Conservation (phyloP, 2,113 vertebrate genomes). For the Hassar affinis region DNA sequence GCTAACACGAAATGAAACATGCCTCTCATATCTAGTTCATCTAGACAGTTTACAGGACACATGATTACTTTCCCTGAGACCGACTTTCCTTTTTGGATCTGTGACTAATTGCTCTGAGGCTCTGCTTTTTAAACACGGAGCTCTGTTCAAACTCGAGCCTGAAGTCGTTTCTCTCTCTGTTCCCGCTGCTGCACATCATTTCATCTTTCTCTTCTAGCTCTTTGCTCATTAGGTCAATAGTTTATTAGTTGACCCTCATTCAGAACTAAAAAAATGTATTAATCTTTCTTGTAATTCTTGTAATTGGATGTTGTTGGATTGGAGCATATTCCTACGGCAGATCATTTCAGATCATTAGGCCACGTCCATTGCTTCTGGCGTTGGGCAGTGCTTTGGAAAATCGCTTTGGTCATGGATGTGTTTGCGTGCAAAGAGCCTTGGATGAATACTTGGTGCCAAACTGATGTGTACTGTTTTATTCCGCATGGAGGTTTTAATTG, state of each 20-base stretch:
- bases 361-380: conserved; percentile 32
- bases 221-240: not conserved
- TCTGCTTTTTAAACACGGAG: conserved; percentile 28
- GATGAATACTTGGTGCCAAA: conserved; percentile 22
- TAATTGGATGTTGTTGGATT: not conserved
- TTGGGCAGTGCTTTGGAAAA: conserved; percentile 25
- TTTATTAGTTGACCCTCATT: not conserved
- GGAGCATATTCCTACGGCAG: conserved; percentile 1
- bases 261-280: not conserved
- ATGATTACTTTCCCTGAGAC: conserved; percentile 58
- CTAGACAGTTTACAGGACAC: conserved; percentile 32
- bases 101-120: conserved; percentile 58
- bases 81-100: conserved; percentile 59
- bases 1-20: conserved; percentile 53
- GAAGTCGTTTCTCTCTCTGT: not conserved
- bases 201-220: not conserved
- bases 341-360: conserved; percentile 37
- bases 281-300: conserved; percentile 11
- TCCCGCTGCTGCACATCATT: not conserved
- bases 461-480: conserved; percentile 35
- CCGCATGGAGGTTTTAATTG: conserved; percentile 36
- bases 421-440: conserved; percentile 35
- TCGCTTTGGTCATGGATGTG: conserved; percentile 22
- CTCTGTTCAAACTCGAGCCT: not conserved
- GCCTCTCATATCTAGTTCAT: conserved; percentile 52